A percentile compares a stretch with the other conserved stretches of the same genome.
Conservation (phyloP, 2,113 vertebrate species). For the Sturnira hondurensis region DNA sequence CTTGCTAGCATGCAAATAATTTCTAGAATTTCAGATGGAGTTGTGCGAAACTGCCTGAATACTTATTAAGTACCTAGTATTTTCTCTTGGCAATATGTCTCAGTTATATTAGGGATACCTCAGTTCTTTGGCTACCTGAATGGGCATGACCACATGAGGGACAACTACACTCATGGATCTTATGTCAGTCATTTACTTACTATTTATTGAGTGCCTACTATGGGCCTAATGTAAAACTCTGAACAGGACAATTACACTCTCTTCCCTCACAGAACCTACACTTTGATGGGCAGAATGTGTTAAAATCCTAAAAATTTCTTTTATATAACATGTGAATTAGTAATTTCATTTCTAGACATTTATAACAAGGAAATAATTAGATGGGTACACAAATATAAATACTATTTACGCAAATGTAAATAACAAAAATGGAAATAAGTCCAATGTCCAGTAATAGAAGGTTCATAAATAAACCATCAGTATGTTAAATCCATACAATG, state of each 20-base stretch:
- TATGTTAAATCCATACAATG: not conserved
- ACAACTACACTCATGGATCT: not conserved
- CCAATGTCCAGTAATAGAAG: not conserved
- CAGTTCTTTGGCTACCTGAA: not conserved
- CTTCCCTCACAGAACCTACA: not conserved
- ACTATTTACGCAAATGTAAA: too few species aligned
- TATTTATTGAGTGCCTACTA: not conserved
- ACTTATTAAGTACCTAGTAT: not conserved
- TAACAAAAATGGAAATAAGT: not conserved
- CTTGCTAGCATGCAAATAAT: not conserved
- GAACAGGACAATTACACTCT: not conserved
- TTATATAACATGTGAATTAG: not conserved
- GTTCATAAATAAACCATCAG: not conserved
- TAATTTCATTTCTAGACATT: not conserved
- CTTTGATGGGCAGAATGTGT: not conserved
- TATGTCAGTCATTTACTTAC: not conserved
- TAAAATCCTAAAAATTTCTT: not conserved
- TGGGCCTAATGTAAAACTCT: not conserved
- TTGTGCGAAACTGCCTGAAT: not conserved
- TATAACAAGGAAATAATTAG: not conserved
- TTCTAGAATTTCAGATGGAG: conserved; percentile 34
- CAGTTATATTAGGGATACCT: not conserved
- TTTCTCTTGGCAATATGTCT: not conserved
- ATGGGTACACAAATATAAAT: not conserved
- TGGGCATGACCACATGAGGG: not conserved